Evolutionary conservation across 64 coral and sea anemone species (phyloP).

Genomic region (Dendronephthya gigantea): DNA sequence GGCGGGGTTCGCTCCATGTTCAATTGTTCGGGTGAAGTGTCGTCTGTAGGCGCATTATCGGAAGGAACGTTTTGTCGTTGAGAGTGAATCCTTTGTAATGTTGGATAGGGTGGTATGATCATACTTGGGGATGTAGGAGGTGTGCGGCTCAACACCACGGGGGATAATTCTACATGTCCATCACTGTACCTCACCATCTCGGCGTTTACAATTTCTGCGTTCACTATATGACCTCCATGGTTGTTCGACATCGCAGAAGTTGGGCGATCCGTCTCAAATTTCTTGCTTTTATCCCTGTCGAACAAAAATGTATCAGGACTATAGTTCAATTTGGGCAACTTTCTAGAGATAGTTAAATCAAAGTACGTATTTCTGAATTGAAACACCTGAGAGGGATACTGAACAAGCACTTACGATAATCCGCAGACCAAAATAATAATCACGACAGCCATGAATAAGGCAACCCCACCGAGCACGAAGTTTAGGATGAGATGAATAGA

Average conservation of each 20-base stretch:
- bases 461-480: neutral
- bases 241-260: neutral
- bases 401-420: slow-evolving; percentile 6
- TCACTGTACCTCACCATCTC: neutral
- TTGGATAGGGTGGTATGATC: neutral
- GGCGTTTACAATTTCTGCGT: neutral
- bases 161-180: slow-evolving; percentile 13
- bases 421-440: neutral
- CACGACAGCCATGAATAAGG: slow-evolving; percentile 1
- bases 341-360: too few relatives aligned
- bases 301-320: neutral
- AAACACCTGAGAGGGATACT: too few relatives aligned
- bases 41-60: neutral
- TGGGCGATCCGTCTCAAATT: neutral
- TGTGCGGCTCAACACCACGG: neutral
- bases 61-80: neutral
- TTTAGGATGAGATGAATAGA: neutral
- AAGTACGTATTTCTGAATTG: too few relatives aligned
- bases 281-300: neutral
- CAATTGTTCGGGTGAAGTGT: neutral
- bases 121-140: slow-evolving; percentile 5
- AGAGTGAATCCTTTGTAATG: neutral
- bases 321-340: too few relatives aligned
- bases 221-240: neutral
- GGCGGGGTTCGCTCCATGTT: too few relatives aligned